Evolutionary conservation across 2,113 vertebrate genomes (phyloP).

Genomic region (Myiozetetes cayanensis): DNA sequence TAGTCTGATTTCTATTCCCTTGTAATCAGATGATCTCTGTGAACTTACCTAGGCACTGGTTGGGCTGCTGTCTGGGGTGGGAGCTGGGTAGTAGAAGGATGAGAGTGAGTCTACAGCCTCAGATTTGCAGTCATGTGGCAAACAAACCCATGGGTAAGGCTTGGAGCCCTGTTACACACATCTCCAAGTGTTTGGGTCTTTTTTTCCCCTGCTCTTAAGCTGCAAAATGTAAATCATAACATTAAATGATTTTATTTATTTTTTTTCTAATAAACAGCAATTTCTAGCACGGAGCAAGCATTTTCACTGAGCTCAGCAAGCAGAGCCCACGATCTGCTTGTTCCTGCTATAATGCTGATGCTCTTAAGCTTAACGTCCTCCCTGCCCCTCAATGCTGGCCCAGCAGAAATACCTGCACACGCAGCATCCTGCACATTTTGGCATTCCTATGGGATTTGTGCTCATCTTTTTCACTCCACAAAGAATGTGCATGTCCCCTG

Average conservation of each 20-base stretch:
- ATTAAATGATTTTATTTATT: conserved; percentile 53
- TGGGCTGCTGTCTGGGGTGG: not conserved
- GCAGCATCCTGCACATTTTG: conserved; percentile 36
- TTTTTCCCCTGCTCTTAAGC: not conserved
- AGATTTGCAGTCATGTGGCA: not conserved
- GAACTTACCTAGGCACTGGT: not conserved
- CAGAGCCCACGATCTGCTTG: conserved; percentile 23
- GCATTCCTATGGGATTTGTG: not conserved
- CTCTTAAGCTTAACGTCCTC: conserved; percentile 14
- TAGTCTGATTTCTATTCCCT: not conserved
- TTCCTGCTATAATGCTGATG: conserved; percentile 53
- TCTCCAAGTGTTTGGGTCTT: not conserved
- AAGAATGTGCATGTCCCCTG: not conserved
- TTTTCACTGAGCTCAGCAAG: conserved; percentile 60
- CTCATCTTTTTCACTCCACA: conserved; percentile 25
- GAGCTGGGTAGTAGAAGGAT: not conserved
- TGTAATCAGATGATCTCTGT: not conserved
- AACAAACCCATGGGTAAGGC: not conserved
- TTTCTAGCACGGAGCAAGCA: conserved; percentile 20
- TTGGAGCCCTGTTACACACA: not conserved
- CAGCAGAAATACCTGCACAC: conserved; percentile 61
- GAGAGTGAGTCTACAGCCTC: not conserved
- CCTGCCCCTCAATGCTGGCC: conserved; percentile 28
- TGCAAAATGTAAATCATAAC: conserved; percentile 40
- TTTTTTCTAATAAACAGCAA: conserved; percentile 62